phyloP scores from a whole-genome alignment of 2,113 vertebrate species.

The Chlorodrepanis virens region DNA sequence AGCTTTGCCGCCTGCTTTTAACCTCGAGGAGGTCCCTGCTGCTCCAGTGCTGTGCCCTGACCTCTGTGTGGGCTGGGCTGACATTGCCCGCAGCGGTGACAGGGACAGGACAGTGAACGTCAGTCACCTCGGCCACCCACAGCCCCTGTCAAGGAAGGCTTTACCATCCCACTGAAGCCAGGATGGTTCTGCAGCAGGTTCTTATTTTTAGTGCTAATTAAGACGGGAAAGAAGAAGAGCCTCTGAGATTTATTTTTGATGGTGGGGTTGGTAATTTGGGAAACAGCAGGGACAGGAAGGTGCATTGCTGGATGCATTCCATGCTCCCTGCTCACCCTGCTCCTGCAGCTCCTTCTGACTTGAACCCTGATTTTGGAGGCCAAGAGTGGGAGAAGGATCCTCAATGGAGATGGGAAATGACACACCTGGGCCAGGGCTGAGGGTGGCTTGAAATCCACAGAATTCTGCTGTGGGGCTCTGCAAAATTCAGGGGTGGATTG shows the following conservation, averaged over 20 bases:
- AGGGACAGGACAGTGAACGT: accelerated
- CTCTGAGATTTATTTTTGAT: neutral
- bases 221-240: neutral
- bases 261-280: neutral
- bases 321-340: accelerated
- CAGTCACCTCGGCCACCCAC: accelerated
- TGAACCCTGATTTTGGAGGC: neutral
- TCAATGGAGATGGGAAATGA: accelerated
- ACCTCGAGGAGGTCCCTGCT: neutral
- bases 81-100: accelerated
- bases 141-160: neutral
- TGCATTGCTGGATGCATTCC: neutral
- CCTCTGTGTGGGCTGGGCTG: neutral
- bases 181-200: neutral
- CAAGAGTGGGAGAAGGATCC: accelerated
- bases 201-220: conserved; percentile 9
- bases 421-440: no score
- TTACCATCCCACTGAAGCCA: neutral
- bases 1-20: neutral
- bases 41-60: neutral
- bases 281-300: neutral
- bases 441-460: neutral
- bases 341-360: neutral
- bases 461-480: neutral
- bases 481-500: neutral